Base-by-base conservation (phyloP, 2,113 vertebrate genomes). In the Poecilia latipinna region DNA sequence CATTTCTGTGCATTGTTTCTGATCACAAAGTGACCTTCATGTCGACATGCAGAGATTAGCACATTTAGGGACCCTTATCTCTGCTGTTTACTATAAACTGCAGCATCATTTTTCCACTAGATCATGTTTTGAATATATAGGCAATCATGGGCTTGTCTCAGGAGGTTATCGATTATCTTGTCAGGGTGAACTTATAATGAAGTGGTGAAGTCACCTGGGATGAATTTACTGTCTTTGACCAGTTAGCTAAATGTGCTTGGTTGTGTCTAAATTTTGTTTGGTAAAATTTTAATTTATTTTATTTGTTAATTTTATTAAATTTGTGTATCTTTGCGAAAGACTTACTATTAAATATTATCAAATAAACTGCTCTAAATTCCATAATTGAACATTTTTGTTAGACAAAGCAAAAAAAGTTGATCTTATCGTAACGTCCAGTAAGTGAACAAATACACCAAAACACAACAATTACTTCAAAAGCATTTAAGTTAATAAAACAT, bases 1-100 rank as follows among this genome's bases (percentile, higher is more conserved):
- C 15, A 68, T 24, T 42, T 29, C n/a, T 61, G 29, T 51, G 29
- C 63, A n/a, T 48, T 42, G 61, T 77, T 72, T 74, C n/a, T 44
- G 68, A 19, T 33, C 26, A n/a, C 4, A 65, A 33, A 67, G 68
- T 68, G 48, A 79, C 67, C 82, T 83, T 68, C 28, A 76, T 24
- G 42, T 28, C 57, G 15, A 8, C 24, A 48, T 57, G 29, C 2
- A 0, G 12, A 64, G 51, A 61, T 63, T 3, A 68, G 26, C 3
- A 69, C 32, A 13, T 78, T 86, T 76, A 80, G 75, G 44, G 63
- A n/a, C 63, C 12, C 51, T 84, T 84, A 83, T 83, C 75, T 66
- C 8, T 33, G n/a, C 31, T 74, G 44, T 74, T n/a, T 48, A 42
- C 33, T 29, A 67, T 72, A 54, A 74, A 76, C n/a, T 32, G 29